Conservation (phyloP, 2,113 vertebrate species). For the Rynchops niger region DNA sequence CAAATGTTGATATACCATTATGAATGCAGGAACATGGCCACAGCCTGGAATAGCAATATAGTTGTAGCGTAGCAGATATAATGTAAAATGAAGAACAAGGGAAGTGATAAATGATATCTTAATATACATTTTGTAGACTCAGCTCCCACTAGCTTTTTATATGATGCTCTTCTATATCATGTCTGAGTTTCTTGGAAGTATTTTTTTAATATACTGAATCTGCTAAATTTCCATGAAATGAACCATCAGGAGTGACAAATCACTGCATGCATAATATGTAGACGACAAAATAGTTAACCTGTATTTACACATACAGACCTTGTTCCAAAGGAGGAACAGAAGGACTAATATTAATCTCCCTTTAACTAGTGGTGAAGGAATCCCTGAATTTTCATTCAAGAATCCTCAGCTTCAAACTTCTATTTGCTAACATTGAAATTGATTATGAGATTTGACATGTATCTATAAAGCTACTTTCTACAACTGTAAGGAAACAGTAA, state of each 20-base stretch:
- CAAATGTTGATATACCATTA: background rate
- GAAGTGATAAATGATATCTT: background rate
- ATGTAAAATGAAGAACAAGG: background rate
- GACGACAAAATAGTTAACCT: background rate
- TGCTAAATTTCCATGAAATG: background rate
- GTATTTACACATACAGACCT: background rate
- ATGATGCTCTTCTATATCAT: background rate
- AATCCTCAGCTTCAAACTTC: background rate
- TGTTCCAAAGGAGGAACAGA: background rate
- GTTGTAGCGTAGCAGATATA: background rate
- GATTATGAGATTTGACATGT: background rate
- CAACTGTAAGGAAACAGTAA: background rate
- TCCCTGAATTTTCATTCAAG: background rate
- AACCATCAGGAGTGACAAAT: background rate
- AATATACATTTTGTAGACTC: background rate
- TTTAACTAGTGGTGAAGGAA: background rate
- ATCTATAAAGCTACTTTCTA: background rate
- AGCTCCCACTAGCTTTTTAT: background rate
- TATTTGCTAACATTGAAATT: background rate
- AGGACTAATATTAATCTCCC: background rate
- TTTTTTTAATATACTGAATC: background rate
- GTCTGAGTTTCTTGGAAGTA: background rate
- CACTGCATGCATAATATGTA: background rate
- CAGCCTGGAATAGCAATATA: background rate
- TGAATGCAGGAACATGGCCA: background rate